Base-by-base conservation (phyloP, 1,140 invertebrate genomes). In the Drosophila persimilis region DNA sequence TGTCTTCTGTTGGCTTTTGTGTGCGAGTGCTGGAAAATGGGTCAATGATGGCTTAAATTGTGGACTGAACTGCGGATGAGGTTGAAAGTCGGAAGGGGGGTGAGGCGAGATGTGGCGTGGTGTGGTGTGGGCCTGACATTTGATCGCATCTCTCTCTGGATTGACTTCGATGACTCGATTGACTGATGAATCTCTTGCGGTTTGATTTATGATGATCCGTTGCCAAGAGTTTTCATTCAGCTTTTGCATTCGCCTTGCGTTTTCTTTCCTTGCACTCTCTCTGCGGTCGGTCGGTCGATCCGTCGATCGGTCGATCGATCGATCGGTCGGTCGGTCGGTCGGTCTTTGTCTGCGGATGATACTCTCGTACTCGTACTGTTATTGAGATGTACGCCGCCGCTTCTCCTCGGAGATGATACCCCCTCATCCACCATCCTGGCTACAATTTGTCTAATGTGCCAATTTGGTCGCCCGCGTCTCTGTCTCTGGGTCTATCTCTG, bases 31-130 rank as follows among this genome's bases (percentile, higher is more conserved):
- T 61, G 56, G 58, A 80, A 88, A 88, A 88, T 88, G 79, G 83
- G 83, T 88, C 83, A 88, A 89, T 89, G 84, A 88, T 89, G 83
- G 83, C 83, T 88, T 84, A 83, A 88, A 88, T 81, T 85, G 81
- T 86, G 81, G 31, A 29, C 51, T 55, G 62, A 39, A 13, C 35
- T 13, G 35, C 4, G 11, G 62, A 50, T 58, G 57, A 74, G 72
- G 71, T 56, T 62, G 54, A 70, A 58, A 59, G 65, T 46, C 35
- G 51, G 13, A 11, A 2, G 9, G 17, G 17, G 17, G 11, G 39
- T 8, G 13, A 24, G 53, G 9, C 17, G 26, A 7, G 17, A 4
- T 46, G 43, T 45, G 61, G 46, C 61, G 46, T 11, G 31, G 9
- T 24, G 75, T 70, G 75, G 75, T 75, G 70, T 83, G 53, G 73